phyloP scores from a whole-genome alignment of 2,113 vertebrate species.

The Triplophysa tibetana region DNA sequence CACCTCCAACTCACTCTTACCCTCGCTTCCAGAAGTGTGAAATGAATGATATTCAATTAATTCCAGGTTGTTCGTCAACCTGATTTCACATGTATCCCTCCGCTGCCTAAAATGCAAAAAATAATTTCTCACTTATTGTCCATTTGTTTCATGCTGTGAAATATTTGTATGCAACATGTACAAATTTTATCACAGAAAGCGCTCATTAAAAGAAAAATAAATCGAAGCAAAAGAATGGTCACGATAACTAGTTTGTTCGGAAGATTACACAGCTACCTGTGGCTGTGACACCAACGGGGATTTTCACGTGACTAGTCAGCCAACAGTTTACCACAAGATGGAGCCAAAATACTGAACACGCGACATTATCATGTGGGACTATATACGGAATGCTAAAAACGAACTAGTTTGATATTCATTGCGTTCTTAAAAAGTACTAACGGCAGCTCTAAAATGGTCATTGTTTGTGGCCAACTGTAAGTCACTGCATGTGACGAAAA shows the following conservation, averaged over 20 bases:
- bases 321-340: slow-evolving; percentile 32
- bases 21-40: not conserved
- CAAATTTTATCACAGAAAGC: not conserved
- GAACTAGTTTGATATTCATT: too few species aligned
- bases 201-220: not conserved
- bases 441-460: not conserved
- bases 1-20: not conserved
- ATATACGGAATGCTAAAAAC: not conserved
- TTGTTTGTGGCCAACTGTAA: not conserved
- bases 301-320: not conserved
- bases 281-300: not conserved
- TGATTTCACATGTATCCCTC: slow-evolving; percentile 33
- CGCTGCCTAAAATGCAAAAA: not conserved
- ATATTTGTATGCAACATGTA: not conserved
- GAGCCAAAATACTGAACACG: slow-evolving; percentile 27
- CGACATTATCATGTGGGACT: not conserved
- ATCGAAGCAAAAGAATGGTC: too few species aligned
- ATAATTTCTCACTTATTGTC: not conserved
- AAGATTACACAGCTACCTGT: slow-evolving; percentile 13
- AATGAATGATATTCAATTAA: slow-evolving; percentile 20
- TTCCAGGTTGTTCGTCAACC: not conserved
- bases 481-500: too few species aligned
- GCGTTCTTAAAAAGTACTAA: not conserved
- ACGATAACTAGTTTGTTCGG: slow-evolving; percentile 37
- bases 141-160: not conserved